phyloP scores from a whole-genome alignment of 2,888 invertebrate genomes.

The Cheilosia impressa region DNA sequence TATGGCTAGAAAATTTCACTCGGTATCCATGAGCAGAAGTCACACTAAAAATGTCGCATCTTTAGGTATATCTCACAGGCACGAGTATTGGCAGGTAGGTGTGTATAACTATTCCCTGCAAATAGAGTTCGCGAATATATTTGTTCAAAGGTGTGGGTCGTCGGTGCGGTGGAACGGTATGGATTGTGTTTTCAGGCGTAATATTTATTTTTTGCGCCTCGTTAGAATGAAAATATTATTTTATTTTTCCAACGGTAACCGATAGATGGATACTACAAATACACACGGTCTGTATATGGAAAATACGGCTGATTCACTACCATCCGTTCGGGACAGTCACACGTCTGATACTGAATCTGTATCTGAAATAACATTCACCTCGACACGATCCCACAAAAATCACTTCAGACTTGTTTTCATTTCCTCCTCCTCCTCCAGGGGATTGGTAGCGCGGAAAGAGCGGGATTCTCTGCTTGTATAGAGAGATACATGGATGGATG shows the following conservation, averaged over 20 bases:
- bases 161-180: neutral
- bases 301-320: constrained; percentile 76
- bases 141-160: constrained; percentile 33
- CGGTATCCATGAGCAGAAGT: neutral
- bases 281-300: constrained; percentile 50
- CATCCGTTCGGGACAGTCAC: constrained; percentile 83
- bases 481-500: constrained; percentile 61
- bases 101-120: constrained; percentile 19
- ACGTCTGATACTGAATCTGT: constrained; percentile 84
- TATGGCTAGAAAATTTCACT: neutral
- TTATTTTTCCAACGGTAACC: constrained; percentile 71
- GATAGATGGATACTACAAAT: constrained; percentile 55
- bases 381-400: constrained; percentile 77
- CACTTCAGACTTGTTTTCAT: constrained; percentile 75
- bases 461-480: constrained; percentile 44
- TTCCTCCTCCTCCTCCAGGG: constrained; percentile 70
- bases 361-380: constrained; percentile 83
- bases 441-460: constrained; percentile 37
- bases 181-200: constrained; percentile 46
- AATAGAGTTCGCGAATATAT: constrained; percentile 6
- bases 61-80: neutral
- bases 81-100: neutral
- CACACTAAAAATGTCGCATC: neutral
- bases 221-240: constrained; percentile 73
- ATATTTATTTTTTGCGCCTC: constrained; percentile 70